Percentiles rank a stretch among this genome's conserved stretches.
Conservation (phyloP, 2,113 vertebrate species). For the Psephotus haematonotus region DNA sequence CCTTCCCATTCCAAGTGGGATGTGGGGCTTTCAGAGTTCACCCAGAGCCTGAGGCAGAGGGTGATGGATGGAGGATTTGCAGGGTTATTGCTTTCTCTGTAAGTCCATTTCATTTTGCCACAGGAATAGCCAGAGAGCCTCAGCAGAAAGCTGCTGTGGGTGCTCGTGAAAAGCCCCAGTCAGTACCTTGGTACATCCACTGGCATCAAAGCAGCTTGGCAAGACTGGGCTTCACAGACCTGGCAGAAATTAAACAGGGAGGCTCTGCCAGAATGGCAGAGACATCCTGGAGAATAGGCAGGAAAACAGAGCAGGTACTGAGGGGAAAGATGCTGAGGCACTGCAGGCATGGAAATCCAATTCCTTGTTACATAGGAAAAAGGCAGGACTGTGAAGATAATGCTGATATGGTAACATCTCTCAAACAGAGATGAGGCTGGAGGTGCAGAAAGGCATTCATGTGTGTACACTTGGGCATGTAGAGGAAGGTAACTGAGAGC, state of each 20-base stretch:
- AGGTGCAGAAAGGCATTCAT: background rate
- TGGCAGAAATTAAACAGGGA: background rate
- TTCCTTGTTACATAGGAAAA: background rate
- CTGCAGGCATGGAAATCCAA: background rate
- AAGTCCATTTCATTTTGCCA: background rate
- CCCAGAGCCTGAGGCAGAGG: background rate
- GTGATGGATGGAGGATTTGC: background rate
- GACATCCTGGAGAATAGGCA: background rate
- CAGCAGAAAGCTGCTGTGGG: background rate
- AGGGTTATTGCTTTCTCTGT: background rate
- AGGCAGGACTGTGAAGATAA: background rate
- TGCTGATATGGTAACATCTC: background rate
- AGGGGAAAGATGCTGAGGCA: background rate
- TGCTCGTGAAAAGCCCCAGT: background rate
- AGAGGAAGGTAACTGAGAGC: background rate
- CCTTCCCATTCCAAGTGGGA: background rate
- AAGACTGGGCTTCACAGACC: background rate
- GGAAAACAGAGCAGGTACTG: background rate
- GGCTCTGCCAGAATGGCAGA: background rate
- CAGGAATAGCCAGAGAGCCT: background rate
- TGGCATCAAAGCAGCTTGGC: background rate
- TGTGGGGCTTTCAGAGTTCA: background rate
- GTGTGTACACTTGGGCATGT: rapidly evolving
- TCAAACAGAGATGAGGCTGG: background rate
- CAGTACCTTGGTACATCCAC: background rate